Evolutionary conservation across 2,888 invertebrate genomes (phyloP), one percentile per base, ranked within the genome.

Genomic region (Sicus ferrugineus): DNA sequence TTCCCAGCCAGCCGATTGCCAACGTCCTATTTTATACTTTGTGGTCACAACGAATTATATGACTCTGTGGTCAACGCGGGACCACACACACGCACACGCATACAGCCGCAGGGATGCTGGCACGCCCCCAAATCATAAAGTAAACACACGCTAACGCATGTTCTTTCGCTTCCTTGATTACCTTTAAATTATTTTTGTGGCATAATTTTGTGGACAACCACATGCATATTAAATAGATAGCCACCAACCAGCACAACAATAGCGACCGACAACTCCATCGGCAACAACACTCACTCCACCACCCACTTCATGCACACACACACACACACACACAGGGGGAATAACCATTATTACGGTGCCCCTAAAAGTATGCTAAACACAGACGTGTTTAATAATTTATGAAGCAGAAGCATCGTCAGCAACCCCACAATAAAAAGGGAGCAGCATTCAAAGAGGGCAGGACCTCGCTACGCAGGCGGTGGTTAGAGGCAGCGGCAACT

Each of bases 121-220:
- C 58, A 31, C 46, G 7, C 7, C 31, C 59, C 26, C 16, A 59
- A 3, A 31, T 28, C 46, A 14, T 42, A 56, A 58, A 48, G 50
- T 58, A 21, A 34, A 61, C 28, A 26, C 16, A 64, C 52, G 46
- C 30, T 74, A 79, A 74, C 75, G 73, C 73, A 77, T 75, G 77
- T 77, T 76, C 78, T 79, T 81, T 79, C 77, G 81, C 28, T 54
- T 23, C 23, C 74, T 77, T 83, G 81, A 81, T 83, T 82, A 82
- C 80, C 82, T 82, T 81, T 80, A 82, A 82, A 83, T 81, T 81
- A 82, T 83, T 81, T 74, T 79, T 80, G 83, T 79, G 80, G 81
- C 80, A 82, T 81, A 76, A 81, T 81, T 82, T 82, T 78, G 79
- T 71, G 80, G 78, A 68, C 72, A 74, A 73, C 72, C 73, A 72